A percentile compares a stretch with the other conserved stretches of the same genome.
phyloP scores from a whole-genome alignment of 1,140 invertebrate species.

The Macrostomum lignano region DNA sequence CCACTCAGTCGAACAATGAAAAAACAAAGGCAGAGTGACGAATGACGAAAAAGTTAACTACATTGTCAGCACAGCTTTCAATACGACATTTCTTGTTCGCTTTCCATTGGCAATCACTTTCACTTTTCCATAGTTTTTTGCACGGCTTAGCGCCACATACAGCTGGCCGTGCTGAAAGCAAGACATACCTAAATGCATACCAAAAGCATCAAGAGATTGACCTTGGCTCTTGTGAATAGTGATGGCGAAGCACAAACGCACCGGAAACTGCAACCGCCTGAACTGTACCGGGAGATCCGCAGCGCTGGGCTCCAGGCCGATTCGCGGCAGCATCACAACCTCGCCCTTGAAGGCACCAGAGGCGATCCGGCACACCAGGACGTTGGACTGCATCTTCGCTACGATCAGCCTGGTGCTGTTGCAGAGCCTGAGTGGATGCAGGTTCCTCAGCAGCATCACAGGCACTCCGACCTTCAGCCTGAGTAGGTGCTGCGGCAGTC shows the following conservation, averaged over 20 bases:
- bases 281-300: constrained; percentile 17
- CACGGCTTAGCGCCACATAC: too few relatives aligned
- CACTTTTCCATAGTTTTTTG: too few relatives aligned
- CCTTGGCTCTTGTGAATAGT: constrained; percentile 34
- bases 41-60: too few relatives aligned
- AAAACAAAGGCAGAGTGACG: too few relatives aligned
- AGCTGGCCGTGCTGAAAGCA: too few relatives aligned
- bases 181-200: too few relatives aligned
- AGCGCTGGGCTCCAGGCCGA: constrained; percentile 10
- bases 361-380: constrained; percentile 10
- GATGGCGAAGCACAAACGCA: constrained; percentile 29
- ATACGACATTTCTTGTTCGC: too few relatives aligned
- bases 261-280: constrained; percentile 30
- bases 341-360: constrained; percentile 7
- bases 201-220: too few relatives aligned
- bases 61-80: too few relatives aligned
- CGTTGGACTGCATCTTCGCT: constrained; percentile 8
- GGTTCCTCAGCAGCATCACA: constrained; percentile 24
- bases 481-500: constrained; percentile 21
- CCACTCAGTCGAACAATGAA: too few relatives aligned
- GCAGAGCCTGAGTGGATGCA: constrained; percentile 13
- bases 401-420: constrained; percentile 23
- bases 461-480: constrained; percentile 16
- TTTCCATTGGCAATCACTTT: too few relatives aligned
- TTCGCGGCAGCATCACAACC: constrained; percentile 10